Base-by-base conservation (phyloP, 2,797 vertebrate genomes). In the Craterocephalus amniculus region DNA sequence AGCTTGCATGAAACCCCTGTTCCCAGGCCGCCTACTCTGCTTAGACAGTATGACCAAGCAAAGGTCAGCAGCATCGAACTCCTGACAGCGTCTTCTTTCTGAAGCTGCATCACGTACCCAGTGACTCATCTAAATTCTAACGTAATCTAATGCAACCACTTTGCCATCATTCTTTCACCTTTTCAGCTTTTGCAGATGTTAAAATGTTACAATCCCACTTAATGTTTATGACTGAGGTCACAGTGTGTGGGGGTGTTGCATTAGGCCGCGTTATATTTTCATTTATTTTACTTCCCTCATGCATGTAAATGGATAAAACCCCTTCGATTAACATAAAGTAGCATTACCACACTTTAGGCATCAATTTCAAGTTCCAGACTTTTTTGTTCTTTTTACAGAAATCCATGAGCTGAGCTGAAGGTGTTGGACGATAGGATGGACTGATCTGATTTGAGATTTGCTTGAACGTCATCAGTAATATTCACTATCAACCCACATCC, bases 401-500 rank as follows among this genome's bases (percentile, higher is more conserved):
- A 38, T 38, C 20, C 5, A 45, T 45, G 5, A 20, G 9, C n/a
- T 24, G 45, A 22, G 48, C 48, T 22, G 48, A 22, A 49, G 8
- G 10, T 49, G n/a, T 24, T 51, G n/a, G 48, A 9, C 10, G 48
- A 9, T 0, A 1, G 48, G 43, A 45, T 45, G 20, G 8, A 40
- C 12, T 38, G 36, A 38, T 12, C 36, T 4, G 16, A n/a, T n/a
- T n/a, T n/a, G n/a, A n/a, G n/a, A n/a, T n/a, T n/a, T 14, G 72
- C 56, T 32, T 54, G 55, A 51, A 73, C 57, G 22, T 51, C 10
- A n/a, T n/a, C 32, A 29, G 2, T 20, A 58, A 22, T 55, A 65
- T 70, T 48, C 51, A 76, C 68, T 74, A 48, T 65, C 60, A 40
- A 31, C 64, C 54, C 66, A 49, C 18, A 54, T 31, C 0, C 5